Conservation (phyloP, 2,888 invertebrate genomes). For the Caenorhabditis sp. region DNA sequence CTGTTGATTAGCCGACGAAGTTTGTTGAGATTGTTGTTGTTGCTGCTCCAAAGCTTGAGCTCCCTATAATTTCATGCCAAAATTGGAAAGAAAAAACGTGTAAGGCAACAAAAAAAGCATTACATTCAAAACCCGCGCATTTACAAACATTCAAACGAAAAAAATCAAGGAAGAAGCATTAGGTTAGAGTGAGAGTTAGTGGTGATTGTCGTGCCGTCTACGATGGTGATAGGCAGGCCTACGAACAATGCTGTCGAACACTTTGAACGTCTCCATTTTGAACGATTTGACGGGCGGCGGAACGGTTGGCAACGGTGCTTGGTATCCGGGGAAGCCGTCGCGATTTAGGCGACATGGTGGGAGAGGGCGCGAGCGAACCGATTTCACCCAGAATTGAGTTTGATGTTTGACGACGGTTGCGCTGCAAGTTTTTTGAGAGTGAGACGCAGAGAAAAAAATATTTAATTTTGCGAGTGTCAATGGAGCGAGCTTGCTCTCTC, state of each 20-base stretch:
- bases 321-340: conserved; percentile 50
- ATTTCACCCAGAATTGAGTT: conserved; percentile 62
- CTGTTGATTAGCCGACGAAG: conserved; percentile 8
- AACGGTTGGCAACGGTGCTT: conserved; percentile 50
- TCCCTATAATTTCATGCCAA: conserved; percentile 16
- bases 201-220: conserved; percentile 14
- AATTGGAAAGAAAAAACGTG: neutral
- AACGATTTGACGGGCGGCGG: conserved; percentile 66
- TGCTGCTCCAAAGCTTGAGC: conserved; percentile 30
- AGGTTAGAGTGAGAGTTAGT: neutral
- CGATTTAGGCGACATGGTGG: conserved; percentile 61
- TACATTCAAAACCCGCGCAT: neutral
- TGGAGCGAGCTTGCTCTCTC: too few relatives aligned
- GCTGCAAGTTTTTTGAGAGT: conserved; percentile 40
- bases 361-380: conserved; percentile 62
- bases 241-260: conserved; percentile 55
- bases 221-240: conserved; percentile 16
- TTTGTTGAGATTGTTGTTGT: neutral
- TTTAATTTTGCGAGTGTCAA: too few relatives aligned
- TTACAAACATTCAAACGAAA: too few relatives aligned
- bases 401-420: conserved; percentile 68
- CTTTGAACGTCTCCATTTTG: conserved; percentile 67
- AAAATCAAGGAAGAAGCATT: neutral
- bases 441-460: neutral
- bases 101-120: neutral